Percentiles rank a stretch among this genome's conserved stretches.
phyloP scores from a whole-genome alignment of 2,888 invertebrate species.

The Rhodophaea formosa region DNA sequence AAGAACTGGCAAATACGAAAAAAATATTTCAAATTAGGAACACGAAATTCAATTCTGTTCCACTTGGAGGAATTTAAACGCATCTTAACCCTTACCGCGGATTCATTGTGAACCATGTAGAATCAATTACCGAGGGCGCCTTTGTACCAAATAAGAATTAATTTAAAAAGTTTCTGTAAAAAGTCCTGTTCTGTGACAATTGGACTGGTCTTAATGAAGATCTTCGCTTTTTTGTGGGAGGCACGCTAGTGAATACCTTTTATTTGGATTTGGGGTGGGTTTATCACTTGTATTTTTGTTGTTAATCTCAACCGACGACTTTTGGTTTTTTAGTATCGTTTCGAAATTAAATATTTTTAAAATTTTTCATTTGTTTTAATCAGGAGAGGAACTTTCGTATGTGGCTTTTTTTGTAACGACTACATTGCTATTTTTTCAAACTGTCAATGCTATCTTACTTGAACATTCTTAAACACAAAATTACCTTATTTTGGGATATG shows the following conservation, averaged over 20 bases:
- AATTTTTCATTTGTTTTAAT: too few relatives aligned
- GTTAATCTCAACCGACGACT: background rate
- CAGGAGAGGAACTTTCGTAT: too few relatives aligned
- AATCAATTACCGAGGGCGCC: conserved; percentile 59
- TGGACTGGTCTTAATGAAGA: conserved; percentile 11
- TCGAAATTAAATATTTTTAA: too few relatives aligned
- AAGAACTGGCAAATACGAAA: conserved; percentile 10
- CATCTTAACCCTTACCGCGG: conserved; percentile 47
- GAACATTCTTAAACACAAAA: too few relatives aligned
- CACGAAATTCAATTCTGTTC: conserved; percentile 47
- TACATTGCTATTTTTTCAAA: too few relatives aligned
- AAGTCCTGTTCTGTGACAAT: conserved; percentile 19
- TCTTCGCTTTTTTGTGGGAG: background rate
- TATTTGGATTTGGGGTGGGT: background rate
- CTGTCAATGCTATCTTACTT: too few relatives aligned
- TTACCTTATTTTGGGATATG: too few relatives aligned
- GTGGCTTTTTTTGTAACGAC: too few relatives aligned
- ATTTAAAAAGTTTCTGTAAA: conserved; percentile 31
- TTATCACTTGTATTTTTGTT: background rate
- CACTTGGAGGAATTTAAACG: conserved; percentile 22
- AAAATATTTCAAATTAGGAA: conserved; percentile 39
- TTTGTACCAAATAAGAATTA: conserved; percentile 40
- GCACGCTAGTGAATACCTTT: background rate
- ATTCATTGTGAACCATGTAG: conserved; percentile 52
- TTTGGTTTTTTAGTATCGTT: too few relatives aligned